Evolutionary conservation across 2,113 vertebrate species (phyloP).

Genomic region (Chloropsis hardwickii): DNA sequence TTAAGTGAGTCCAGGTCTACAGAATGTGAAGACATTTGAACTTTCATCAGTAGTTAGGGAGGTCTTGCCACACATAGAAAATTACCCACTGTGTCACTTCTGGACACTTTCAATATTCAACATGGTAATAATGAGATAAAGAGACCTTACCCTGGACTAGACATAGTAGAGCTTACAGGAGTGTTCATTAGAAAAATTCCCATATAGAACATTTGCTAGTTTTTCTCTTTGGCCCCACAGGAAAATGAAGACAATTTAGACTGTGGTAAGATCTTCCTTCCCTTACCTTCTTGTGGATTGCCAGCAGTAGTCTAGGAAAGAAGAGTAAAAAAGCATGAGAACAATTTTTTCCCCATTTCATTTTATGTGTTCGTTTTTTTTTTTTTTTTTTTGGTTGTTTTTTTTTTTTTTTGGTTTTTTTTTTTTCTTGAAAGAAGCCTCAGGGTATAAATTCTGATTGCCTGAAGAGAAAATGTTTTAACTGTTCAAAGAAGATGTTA

Average conservation of each 20-base stretch:
- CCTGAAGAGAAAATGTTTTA: background rate
- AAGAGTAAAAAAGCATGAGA: background rate
- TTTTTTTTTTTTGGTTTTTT: background rate
- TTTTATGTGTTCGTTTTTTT: background rate
- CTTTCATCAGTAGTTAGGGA: background rate
- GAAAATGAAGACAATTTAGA: background rate
- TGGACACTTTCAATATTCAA: background rate
- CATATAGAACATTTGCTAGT: background rate
- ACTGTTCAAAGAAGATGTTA: background rate
- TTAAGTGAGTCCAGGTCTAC: background rate
- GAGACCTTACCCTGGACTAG: background rate
- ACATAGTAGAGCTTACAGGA: background rate
- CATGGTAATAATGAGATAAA: background rate
- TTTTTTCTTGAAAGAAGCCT: background rate
- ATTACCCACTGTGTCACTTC: background rate
- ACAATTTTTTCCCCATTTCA: background rate
- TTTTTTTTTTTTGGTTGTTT: too few relatives aligned
- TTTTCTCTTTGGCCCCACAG: background rate
- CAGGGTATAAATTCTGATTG: background rate
- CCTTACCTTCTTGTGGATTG: background rate
- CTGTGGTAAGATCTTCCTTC: background rate
- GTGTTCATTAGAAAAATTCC: background rate
- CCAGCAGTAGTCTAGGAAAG: background rate
- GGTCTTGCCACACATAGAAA: background rate
- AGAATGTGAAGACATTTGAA: background rate